These are phyloP conservation scores for Notothenia rossii DNA, from an alignment of 2,113 vertebrate species.

Conservation along the genomic window DNA sequence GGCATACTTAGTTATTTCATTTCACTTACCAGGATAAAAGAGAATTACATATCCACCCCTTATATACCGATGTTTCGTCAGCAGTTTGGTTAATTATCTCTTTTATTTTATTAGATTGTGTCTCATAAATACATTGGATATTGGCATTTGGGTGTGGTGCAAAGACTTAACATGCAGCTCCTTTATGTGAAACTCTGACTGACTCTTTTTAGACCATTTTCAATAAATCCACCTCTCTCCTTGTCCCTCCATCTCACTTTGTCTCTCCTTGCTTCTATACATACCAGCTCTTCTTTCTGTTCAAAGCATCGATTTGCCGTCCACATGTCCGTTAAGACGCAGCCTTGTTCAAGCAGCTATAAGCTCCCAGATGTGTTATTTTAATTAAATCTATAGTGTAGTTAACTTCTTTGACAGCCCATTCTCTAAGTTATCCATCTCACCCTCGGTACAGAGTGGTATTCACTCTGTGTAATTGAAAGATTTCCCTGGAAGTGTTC, in stretches of 20 bases:
- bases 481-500: constrained; percentile 82
- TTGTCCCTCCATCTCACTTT: constrained; percentile 41
- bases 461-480: constrained; percentile 87
- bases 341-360: constrained; percentile 66
- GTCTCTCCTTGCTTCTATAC: constrained; percentile 44
- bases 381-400: constrained; percentile 87
- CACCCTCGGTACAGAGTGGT: constrained; percentile 68
- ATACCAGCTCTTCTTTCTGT: constrained; percentile 65
- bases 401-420: constrained; percentile 82
- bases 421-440: constrained; percentile 82
- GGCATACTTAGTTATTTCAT: neutral
- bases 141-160: neutral
- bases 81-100: neutral
- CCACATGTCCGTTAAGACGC: constrained; percentile 68
- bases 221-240: constrained; percentile 23
- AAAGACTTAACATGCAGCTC: neutral
- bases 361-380: constrained; percentile 82
- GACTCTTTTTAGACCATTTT: constrained; percentile 28
- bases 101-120: neutral
- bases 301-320: constrained; percentile 76
- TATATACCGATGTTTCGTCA: neutral
- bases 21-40: neutral
- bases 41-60: neutral
- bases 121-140: neutral
- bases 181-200: constrained; percentile 15